A percentile compares a stretch with the other conserved stretches of the same genome.
Evolutionary conservation across 2,888 invertebrate genomes (phyloP).

Genomic region (Muschampia staudingeri): DNA sequence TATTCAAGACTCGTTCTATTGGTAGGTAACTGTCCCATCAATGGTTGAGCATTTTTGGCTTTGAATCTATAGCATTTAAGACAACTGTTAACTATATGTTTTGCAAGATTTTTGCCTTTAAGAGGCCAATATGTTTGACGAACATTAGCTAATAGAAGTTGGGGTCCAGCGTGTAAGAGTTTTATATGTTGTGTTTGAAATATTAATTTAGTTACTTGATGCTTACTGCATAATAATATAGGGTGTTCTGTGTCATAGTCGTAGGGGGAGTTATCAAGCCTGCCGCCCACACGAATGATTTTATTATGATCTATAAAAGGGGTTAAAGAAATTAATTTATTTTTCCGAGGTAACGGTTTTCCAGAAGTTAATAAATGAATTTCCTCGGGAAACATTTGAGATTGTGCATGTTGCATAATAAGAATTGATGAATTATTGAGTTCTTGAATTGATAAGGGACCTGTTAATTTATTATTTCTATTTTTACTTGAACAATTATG

Average conservation of each 20-base stretch:
- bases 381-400: constrained; percentile 23
- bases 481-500: constrained; percentile 39
- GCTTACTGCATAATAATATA: constrained; percentile 53
- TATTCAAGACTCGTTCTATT: constrained; percentile 33
- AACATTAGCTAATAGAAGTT: constrained; percentile 25
- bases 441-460: background rate
- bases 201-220: constrained; percentile 27
- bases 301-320: constrained; percentile 61
- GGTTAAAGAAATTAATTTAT: constrained; percentile 34
- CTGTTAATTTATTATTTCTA: constrained; percentile 23
- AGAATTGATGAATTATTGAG: constrained; percentile 19
- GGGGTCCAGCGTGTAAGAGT: background rate
- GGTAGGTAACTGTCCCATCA: no score
- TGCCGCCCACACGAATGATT: constrained; percentile 62
- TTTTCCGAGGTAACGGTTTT: constrained; percentile 23
- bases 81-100: no score
- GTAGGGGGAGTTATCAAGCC: constrained; percentile 59
- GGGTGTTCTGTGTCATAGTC: constrained; percentile 57
- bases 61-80: no score
- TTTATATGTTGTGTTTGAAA: constrained; percentile 15
- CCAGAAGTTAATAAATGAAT: background rate
- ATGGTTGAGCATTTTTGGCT: no score
- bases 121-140: constrained; percentile 53
- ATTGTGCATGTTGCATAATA: constrained; percentile 1
- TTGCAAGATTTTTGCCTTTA: constrained; percentile 59